These are phyloP conservation scores for Mormyrops boulengeri DNA, from an alignment of 2,797 vertebrate genomes.

Conservation along the genomic window DNA sequence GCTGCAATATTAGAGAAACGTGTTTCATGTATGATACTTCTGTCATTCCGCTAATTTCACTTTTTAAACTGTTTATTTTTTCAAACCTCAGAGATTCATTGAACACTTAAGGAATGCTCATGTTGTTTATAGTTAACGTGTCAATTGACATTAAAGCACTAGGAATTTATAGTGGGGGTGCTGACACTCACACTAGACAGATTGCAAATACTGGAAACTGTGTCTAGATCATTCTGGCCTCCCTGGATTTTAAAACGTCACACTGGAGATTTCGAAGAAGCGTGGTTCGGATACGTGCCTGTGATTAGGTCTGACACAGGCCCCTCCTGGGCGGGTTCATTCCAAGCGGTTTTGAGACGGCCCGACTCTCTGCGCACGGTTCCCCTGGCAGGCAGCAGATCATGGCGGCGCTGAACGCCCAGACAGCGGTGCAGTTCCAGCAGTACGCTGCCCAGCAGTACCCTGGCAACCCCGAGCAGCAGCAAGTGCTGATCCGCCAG, in stretches of 20 bases:
- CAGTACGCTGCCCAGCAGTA: constrained; percentile 98
- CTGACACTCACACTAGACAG: background rate
- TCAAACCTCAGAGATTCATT: background rate
- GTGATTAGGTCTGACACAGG: background rate
- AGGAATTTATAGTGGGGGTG: background rate
- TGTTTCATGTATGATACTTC: background rate
- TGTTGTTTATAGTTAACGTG: background rate
- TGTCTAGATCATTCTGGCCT: background rate
- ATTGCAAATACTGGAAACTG: background rate
- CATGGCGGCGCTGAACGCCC: constrained; percentile 95
- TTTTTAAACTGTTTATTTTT: background rate
- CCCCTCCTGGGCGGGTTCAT: background rate
- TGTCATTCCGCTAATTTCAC: background rate
- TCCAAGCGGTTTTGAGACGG: background rate
- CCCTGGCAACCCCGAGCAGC: constrained; percentile 89
- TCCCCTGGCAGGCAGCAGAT: constrained; percentile 84
- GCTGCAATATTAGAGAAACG: background rate
- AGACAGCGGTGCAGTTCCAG: constrained; percentile 97
- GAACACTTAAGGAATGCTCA: background rate
- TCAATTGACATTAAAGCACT: background rate
- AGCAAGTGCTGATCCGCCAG: constrained; percentile 91
- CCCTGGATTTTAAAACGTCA: background rate
- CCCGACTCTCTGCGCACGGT: background rate
- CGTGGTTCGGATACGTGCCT: background rate
- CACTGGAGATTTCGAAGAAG: background rate